Evolutionary conservation across 2,797 vertebrate genomes (phyloP), one percentile per base, ranked within the genome.

Genomic region (Acipenser oxyrinchus): DNA sequence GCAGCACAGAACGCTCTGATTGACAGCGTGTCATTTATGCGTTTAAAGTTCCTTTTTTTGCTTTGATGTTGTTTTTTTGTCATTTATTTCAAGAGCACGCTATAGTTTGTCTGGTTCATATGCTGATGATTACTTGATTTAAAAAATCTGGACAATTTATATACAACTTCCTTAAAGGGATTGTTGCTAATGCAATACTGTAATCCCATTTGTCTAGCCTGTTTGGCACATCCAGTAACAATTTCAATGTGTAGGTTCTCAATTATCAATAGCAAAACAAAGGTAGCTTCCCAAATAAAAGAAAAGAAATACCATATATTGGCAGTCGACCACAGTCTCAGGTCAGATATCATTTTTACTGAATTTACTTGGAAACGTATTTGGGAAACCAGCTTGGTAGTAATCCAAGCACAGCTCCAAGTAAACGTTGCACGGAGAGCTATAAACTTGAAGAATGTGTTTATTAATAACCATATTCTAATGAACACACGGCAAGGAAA

Each of bases 81-180:
- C 74, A 77, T 73, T 74, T 69, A 69, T 70, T 74, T 75, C 71
- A 76, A 72, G 67, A 75, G 70, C 73, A 76, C 72, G 72, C 74
- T 72, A 71, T 65, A 72, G 67, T 76, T 71, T 65, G 66, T 65
- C 73, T 71, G 64, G 66, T 74, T 71, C 65, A 75, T 72, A 76
- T 69, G 67, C 37, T 66, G 72, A 37, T 74, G 71, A 73, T 65
- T 63, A 62, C 66, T 66, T 75, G 73, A 77, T 79, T 75, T 71
- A 70, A 77, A 79, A 77, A 77, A 77, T 72, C 70, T 74, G 72
- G 72, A 70, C 74, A 73, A 74, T 37, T 77, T 74, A 71, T 65
- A 66, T 67, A 70, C 64, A 75, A 71, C 73, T 72, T 76, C 55
- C 60, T 37, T 48, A 58, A n/a, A 53, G 57, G 66, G 18, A 51